phyloP scores from a whole-genome alignment of 2,888 invertebrate species.

The Geotrupes spiniger region DNA sequence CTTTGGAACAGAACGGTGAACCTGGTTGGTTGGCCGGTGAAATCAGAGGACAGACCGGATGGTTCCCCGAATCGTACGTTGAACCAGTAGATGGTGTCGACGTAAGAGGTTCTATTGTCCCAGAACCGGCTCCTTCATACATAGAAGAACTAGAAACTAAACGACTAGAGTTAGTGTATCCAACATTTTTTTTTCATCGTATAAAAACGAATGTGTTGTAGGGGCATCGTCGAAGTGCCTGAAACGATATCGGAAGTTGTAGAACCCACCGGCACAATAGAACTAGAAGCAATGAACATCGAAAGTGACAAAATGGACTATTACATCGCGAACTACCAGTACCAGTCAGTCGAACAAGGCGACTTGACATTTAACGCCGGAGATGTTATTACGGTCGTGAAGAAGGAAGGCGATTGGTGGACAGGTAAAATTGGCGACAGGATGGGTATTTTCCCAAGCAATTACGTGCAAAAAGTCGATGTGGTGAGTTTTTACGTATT shows the following conservation, averaged over 20 bases:
- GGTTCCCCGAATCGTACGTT: slow-evolving; percentile 97
- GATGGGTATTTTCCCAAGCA: slow-evolving; percentile 94
- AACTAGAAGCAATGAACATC: slow-evolving; percentile 30
- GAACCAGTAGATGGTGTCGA: slow-evolving; percentile 62
- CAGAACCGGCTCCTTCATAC: slow-evolving; percentile 19
- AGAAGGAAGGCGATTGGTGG: slow-evolving; percentile 98
- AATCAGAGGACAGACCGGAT: slow-evolving; percentile 85
- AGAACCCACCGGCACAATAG: slow-evolving; percentile 33
- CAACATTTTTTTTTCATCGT: no score
- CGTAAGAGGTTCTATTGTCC: slow-evolving; percentile 40
- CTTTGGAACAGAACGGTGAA: slow-evolving; percentile 81
- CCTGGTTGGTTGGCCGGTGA: slow-evolving; percentile 98
- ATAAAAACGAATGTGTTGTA: slow-evolving; percentile 37
- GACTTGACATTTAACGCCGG: slow-evolving; percentile 87
- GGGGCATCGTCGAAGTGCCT: slow-evolving; percentile 73
- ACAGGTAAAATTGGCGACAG: slow-evolving; percentile 80
- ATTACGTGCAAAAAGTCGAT: slow-evolving; percentile 82
- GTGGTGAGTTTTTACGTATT: slow-evolving; percentile 36
- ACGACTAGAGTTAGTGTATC: slow-evolving; percentile 54
- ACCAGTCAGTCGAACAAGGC: slow-evolving; percentile 83
- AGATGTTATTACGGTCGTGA: slow-evolving; percentile 81
- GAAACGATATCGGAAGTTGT: slow-evolving; percentile 51
- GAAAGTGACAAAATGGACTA: slow-evolving; percentile 60
- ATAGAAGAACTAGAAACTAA: slow-evolving; percentile 38
- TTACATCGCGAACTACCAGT: slow-evolving; percentile 87